These are phyloP conservation scores for Raja brachyura DNA, from an alignment of 2,113 vertebrate genomes.

Conservation along the genomic window DNA sequence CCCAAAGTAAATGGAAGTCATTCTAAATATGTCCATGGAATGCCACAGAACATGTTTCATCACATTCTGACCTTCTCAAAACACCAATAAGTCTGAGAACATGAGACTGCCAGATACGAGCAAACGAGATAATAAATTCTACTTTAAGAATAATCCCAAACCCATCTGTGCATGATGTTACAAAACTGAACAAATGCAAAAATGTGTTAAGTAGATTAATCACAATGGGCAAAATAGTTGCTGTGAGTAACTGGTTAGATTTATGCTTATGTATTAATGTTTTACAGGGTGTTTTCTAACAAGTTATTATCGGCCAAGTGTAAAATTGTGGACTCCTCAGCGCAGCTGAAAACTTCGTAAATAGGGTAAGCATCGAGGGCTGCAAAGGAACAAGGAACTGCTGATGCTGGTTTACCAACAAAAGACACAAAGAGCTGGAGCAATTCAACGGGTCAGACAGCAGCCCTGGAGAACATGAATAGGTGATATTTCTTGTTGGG, in stretches of 20 bases:
- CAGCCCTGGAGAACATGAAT: no score
- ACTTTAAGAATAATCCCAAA: neutral
- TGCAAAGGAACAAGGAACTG: no score
- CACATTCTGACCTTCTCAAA: neutral
- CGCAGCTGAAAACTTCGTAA: no score
- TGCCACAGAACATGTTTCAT: neutral
- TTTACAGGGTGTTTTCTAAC: neutral
- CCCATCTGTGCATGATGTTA: neutral
- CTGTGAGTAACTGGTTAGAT: neutral
- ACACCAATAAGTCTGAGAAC: neutral
- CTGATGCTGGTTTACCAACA: no score
- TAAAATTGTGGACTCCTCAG: no score
- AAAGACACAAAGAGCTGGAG: no score
- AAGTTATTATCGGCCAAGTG: neutral
- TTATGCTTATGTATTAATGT: neutral
- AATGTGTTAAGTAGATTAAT: neutral
- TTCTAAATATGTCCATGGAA: neutral
- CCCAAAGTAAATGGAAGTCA: neutral
- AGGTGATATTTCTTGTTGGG: no score
- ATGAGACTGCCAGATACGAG: neutral
- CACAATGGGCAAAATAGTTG: neutral
- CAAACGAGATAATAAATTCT: neutral
- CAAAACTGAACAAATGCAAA: neutral
- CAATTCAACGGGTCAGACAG: no score
- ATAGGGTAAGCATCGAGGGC: no score